A percentile compares a stretch with the other conserved stretches of the same genome.
These are phyloP conservation scores for Hyla sarda DNA, from an alignment of 2,113 vertebrate species.

Conservation along the genomic window DNA sequence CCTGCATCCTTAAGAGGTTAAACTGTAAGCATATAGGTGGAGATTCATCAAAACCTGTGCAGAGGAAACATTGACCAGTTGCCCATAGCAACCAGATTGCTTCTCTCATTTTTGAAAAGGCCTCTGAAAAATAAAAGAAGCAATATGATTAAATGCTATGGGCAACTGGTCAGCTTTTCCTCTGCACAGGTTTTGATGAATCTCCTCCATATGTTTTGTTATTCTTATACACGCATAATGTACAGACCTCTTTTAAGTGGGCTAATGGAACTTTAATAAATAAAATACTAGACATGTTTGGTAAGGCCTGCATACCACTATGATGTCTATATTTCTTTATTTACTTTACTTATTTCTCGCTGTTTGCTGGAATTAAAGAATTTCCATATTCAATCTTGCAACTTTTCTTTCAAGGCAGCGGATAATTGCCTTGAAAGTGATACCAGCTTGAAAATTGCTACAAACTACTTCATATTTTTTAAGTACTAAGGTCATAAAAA, in stretches of 20 bases:
- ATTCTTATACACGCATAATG: not conserved
- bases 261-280: not conserved
- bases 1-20: no score
- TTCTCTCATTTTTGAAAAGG: no score
- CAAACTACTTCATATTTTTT: slow-evolving; percentile 89
- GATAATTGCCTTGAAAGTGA: slow-evolving; percentile 74
- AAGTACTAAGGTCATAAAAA: slow-evolving; percentile 92
- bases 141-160: no score
- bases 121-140: no score
- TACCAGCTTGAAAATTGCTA: slow-evolving; percentile 78
- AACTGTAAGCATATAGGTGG: no score
- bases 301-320: not conserved
- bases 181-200: no score
- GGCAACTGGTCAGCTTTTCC: no score
- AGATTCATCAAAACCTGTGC: no score
- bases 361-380: not conserved
- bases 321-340: not conserved
- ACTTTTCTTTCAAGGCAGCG: slow-evolving; percentile 61
- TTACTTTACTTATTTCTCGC: not conserved
- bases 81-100: no score
- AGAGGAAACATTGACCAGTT: no score
- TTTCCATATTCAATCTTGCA: not conserved
- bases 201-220: no score
- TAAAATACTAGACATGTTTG: not conserved
- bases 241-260: not conserved